Evolutionary conservation across 2,888 invertebrate species (phyloP), one percentile per base, ranked within the genome.

Genomic region (Drosophila histrio): DNA sequence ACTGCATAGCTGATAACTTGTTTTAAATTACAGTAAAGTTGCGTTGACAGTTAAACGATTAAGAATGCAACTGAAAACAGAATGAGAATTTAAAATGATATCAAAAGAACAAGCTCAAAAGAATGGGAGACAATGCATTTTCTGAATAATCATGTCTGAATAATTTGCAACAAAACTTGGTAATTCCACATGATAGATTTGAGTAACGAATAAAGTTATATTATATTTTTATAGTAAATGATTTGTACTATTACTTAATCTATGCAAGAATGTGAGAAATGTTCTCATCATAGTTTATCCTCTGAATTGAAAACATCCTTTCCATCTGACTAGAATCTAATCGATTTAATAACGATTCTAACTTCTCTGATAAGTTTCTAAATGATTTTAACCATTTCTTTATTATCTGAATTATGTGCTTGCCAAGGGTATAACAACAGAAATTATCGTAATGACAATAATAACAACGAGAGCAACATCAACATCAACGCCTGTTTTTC

Each of bases 401-500:
- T 22, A 58, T 71, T 65, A 43, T 38, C 32, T 26, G 24, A 22
- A 49, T 52, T 44, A 39, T 36, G 63, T 34, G 26, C 54, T 32
- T 21, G 26, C 19, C 28, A 46, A 52, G 46, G 22, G 28, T 47
- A 38, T 38, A 56, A 52, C 26, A 57, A 38, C 44, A 50, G 34
- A 19, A 44, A 47, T 34, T 58, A 52, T 22, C 38, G 19, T 52
- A 57, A 60, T 41, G 26, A 28, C 19, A 38, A 61, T 50, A 62
- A 39, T 54, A 63, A 21, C 19, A 66, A 53, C 38, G 49, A 38
- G 11, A 61, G 43, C 43, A 50, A 19, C 57, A 71, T 39, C 47
- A 67, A 32, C 43, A 26, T 59, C 38, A 70, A 63, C 70, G 65
- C 67, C 70, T 59, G 72, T 34, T 67, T 79, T 74, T 69, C 58